phyloP scores from a whole-genome alignment of 2,888 invertebrate species.

The Dryomyza anilis region DNA sequence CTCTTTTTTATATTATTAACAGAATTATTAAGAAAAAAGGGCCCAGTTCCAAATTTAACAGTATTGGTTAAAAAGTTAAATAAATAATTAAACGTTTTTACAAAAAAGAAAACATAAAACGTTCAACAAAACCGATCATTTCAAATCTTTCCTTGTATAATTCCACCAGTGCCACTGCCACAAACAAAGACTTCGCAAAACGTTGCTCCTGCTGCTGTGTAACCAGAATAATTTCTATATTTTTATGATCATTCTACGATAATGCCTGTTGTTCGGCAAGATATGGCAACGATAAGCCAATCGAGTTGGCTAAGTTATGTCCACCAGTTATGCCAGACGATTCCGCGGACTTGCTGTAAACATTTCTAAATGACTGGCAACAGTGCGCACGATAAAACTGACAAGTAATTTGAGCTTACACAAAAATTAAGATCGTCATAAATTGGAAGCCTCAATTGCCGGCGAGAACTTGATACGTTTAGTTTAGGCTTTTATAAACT shows the following conservation, averaged over 20 bases:
- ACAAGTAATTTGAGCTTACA: constrained; percentile 36
- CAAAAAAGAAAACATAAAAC: no score
- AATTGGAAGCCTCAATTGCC: constrained; percentile 27
- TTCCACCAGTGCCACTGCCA: no score
- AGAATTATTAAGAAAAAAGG: no score
- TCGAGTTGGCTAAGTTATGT: constrained; percentile 14
- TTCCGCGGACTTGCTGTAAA: not conserved
- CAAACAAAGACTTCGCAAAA: not conserved
- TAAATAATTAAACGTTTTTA: no score
- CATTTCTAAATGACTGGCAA: not conserved
- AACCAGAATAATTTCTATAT: constrained; percentile 32
- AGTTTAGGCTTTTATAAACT: not conserved
- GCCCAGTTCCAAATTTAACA: no score
- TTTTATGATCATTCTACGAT: constrained; percentile 36
- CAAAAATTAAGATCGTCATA: constrained; percentile 33
- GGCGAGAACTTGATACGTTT: constrained; percentile 19
- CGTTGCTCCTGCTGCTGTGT: constrained; percentile 3
- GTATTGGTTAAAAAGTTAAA: no score
- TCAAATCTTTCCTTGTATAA: no score
- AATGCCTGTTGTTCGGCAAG: constrained; percentile 35
- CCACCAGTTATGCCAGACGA: not conserved
- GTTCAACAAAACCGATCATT: no score
- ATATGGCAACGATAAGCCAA: constrained; percentile 23
- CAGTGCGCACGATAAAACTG: constrained; percentile 26
- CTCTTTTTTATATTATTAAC: no score